A percentile compares a stretch with the other conserved stretches of the same genome.
Conservation (phyloP, 2,888 invertebrate species). For the Calameuta idolon region DNA sequence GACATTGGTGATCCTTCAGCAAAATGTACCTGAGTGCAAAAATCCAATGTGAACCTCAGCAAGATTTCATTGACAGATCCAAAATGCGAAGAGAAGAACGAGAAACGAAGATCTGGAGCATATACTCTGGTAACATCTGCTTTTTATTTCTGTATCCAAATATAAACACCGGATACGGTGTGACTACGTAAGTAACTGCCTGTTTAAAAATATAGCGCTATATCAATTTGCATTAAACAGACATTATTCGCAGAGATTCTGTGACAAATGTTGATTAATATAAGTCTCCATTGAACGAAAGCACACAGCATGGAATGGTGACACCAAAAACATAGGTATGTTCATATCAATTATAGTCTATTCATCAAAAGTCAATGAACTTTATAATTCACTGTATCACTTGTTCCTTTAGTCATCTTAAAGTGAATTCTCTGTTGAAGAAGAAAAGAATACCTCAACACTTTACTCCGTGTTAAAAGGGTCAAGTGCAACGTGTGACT, state of each 20-base stretch:
- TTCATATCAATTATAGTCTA: background rate
- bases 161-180: background rate
- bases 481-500: slow-evolving; percentile 1
- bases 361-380: background rate
- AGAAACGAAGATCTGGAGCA: background rate
- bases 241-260: background rate
- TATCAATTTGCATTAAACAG: background rate
- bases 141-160: background rate
- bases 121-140: background rate
- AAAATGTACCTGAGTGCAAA: slow-evolving; percentile 73
- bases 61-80: background rate
- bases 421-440: background rate
- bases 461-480: slow-evolving; percentile 11
- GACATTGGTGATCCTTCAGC: slow-evolving; percentile 72
- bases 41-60: slow-evolving; percentile 13
- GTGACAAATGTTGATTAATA: background rate
- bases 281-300: background rate
- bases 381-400: background rate
- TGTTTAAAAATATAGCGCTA: background rate
- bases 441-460: slow-evolving; percentile 11
- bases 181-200: background rate
- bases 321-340: background rate
- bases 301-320: background rate
- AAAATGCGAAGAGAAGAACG: slow-evolving; percentile 10
- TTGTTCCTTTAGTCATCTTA: background rate